Conservation (phyloP, 2,113 vertebrate species). For the Beaufortia kweichowensis region DNA sequence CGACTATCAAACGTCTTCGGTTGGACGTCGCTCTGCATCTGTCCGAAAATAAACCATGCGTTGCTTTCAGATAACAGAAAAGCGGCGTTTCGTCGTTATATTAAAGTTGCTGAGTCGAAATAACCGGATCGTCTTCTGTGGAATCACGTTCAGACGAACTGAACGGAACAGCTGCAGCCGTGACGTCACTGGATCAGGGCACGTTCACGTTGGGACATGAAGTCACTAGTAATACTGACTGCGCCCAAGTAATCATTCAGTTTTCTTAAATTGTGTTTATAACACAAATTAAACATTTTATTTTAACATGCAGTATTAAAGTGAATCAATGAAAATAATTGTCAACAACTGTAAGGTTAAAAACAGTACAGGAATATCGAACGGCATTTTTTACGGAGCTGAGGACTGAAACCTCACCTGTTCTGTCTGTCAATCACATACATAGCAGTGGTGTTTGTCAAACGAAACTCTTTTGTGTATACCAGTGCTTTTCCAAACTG, state of each 20-base stretch:
- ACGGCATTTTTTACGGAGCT: no score
- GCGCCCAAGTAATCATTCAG: no score
- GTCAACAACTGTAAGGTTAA: no score
- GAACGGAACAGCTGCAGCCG: slow-evolving; percentile 23
- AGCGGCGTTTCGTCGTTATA: not conserved
- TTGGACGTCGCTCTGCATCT: not conserved
- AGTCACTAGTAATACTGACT: no score
- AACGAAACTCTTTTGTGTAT: no score
- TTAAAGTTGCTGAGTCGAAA: not conserved
- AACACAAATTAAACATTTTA: no score
- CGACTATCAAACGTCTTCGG: slow-evolving; percentile 11
- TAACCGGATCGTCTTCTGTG: not conserved
- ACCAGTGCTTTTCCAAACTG: no score
- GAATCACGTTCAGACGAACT: not conserved
- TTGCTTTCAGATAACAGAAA: not conserved
- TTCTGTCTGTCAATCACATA: not conserved
- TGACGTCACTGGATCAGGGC: slow-evolving; percentile 16
- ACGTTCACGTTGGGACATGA: not conserved
- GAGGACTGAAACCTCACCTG: not conserved
- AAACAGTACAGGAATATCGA: not conserved
- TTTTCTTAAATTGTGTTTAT: no score
- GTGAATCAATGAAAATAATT: no score
- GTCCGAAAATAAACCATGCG: not conserved
- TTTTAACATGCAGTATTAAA: no score
- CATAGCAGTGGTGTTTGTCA: not conserved